Conservation (phyloP, 1,140 invertebrate species). For the Triops cancriformis region DNA sequence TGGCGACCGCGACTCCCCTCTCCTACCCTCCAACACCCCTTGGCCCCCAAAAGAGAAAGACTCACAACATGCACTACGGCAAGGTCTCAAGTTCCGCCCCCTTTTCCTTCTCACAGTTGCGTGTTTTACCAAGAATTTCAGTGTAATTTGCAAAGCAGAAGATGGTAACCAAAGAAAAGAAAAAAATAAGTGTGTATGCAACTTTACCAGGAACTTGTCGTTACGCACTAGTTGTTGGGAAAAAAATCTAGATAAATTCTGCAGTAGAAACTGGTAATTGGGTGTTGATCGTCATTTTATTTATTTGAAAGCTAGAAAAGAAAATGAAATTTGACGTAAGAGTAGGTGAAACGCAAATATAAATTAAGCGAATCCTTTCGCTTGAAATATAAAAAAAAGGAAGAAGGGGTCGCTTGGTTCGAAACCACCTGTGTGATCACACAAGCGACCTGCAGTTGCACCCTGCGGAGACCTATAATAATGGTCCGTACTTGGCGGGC, state of each 20-base stretch:
- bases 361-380: not conserved
- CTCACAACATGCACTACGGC: not conserved
- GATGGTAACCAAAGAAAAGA: no score
- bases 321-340: not conserved
- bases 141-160: no score
- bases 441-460: not conserved
- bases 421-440: slow-evolving; percentile 6
- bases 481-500: slow-evolving; percentile 8
- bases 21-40: not conserved
- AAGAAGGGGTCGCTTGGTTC: not conserved
- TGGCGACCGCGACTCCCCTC: no score
- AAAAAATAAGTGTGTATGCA: no score
- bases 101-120: not conserved
- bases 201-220: no score
- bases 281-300: no score
- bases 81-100: not conserved
- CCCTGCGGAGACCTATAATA: not conserved
- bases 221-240: no score
- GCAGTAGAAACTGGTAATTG: no score
- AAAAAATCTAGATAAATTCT: no score
- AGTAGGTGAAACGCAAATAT: not conserved
- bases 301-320: no score
- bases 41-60: not conserved
- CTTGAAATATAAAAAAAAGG: slow-evolving; percentile 3
- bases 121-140: not conserved